These are phyloP conservation scores for Sphaerodactylus townsendi DNA, from an alignment of 2,113 vertebrate species.

Conservation along the genomic window DNA sequence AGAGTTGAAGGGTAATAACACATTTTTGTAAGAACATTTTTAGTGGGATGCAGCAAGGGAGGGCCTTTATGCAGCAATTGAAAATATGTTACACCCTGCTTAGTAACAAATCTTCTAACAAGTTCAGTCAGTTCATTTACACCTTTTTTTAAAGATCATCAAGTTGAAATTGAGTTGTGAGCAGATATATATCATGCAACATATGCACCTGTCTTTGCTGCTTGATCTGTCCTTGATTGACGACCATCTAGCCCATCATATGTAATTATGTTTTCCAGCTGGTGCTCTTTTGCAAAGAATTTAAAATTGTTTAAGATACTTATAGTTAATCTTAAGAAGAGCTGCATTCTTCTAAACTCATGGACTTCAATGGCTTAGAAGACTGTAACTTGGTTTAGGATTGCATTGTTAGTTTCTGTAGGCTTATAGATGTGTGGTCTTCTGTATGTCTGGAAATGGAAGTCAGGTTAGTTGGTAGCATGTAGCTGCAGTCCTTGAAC, in stretches of 20 bases:
- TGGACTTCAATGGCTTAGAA: too few relatives aligned
- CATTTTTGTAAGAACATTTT: not conserved
- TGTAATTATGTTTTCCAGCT: not conserved
- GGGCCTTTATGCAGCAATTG: not conserved
- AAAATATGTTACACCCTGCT: not conserved
- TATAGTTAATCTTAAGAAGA: not conserved
- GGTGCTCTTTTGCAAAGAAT: not conserved
- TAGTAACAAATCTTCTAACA: not conserved
- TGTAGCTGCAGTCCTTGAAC: not conserved
- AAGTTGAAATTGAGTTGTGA: not conserved
- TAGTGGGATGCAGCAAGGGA: not conserved
- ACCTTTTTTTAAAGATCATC: not conserved
- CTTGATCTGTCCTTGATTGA: slow-evolving; percentile 3
- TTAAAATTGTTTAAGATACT: not conserved
- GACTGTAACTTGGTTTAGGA: too few relatives aligned
- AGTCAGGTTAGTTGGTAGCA: not conserved
- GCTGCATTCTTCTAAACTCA: too few relatives aligned
- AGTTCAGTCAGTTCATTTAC: not conserved
- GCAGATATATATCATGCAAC: not conserved
- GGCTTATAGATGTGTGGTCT: not conserved
- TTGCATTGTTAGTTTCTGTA: not conserved
- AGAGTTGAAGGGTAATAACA: not conserved
- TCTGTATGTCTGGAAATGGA: not conserved
- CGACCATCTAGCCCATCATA: not conserved
- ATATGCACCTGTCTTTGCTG: not conserved